These are phyloP conservation scores for honey bee (Apis mellifera) DNA, from an alignment of 1,140 invertebrate genomes.

Conservation along the genomic window Amel_HAv3.1 CM009941.2:15278001-15278500, in stretches of 20 bases:
- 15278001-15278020: not conserved
- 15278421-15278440: too few species aligned
- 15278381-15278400: too few species aligned
- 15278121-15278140: not conserved
- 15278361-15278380: too few species aligned
- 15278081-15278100: not conserved
- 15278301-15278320: too few species aligned
- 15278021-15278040: not conserved
- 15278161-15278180: not conserved
- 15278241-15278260: not conserved
- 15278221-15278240: not conserved
- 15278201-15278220: not conserved
- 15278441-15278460: too few species aligned
- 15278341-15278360: too few species aligned
- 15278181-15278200: not conserved
- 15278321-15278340: too few species aligned
- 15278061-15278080: not conserved
- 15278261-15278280: too few species aligned
- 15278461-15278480: too few species aligned
- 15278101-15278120: conserved; percentile 19
- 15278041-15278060: not conserved
- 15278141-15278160: not conserved
- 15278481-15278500: too few species aligned
- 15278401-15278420: too few species aligned
- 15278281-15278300: too few species aligned